A percentile compares a stretch with the other conserved stretches of the same genome.
Conservation (phyloP, 2,797 vertebrate species). For the Manis crassicaudata region DNA sequence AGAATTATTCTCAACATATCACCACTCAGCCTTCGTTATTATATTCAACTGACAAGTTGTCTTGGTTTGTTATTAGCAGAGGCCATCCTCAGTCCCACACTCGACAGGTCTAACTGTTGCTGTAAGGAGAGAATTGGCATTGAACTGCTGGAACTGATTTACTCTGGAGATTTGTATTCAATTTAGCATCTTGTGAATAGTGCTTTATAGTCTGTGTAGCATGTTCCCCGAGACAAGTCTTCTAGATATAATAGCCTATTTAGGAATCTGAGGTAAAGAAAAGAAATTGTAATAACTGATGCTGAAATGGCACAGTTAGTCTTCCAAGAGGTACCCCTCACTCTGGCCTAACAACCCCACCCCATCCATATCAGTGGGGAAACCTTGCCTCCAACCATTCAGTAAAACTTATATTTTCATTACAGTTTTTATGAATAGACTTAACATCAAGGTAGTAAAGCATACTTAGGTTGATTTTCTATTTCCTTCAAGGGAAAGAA, state of each 20-base stretch:
- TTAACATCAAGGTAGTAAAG: not conserved
- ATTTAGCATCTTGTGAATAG: conserved; percentile 5
- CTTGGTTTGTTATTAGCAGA: not conserved
- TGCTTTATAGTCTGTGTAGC: not conserved
- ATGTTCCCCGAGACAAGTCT: not conserved
- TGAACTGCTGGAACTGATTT: conserved; percentile 10
- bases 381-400: not conserved
- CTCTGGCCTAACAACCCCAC: too few species aligned
- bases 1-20: not conserved
- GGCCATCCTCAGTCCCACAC: not conserved
- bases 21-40: not conserved
- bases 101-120: conserved; percentile 44
- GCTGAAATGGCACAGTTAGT: not conserved
- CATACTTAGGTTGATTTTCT: not conserved
- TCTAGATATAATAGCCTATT: not conserved
- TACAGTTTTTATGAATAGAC: not conserved
- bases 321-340: not conserved
- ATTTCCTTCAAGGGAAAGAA: not conserved
- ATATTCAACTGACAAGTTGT: not conserved
- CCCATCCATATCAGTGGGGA: not conserved
- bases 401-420: not conserved
- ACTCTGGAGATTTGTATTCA: not conserved
- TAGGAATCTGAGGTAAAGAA: not conserved
- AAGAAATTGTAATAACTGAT: not conserved
- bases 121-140: not conserved